Evolutionary conservation across 2,797 vertebrate species (phyloP), one percentile per base, ranked within the genome.

Genomic region (Tragopan temminckii): DNA sequence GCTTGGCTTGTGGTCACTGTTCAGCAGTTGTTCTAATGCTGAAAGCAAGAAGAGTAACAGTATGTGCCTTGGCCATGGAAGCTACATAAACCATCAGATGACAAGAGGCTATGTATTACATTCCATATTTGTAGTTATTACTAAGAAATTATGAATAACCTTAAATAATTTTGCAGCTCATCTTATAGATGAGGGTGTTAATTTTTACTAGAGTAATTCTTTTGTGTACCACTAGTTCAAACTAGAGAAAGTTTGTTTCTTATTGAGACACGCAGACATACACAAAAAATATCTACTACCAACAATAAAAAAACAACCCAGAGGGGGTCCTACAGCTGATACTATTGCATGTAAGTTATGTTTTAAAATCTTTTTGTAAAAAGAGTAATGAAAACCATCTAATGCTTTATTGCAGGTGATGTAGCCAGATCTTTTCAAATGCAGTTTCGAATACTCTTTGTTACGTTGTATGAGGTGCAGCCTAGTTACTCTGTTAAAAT

Each of bases 321-420:
- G 36, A 40, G 27, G 36, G 36, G 27, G 18, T 40, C 27, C 4
- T 18, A 13, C 25, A 40, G 59, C 15, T 57, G 25, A 13, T 11
- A 29, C 9, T 4, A 3, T 20, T 29, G 33, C 33, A 31, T 52
- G 9, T 21, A 38, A 69, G 20, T 50, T 14, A n/a, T 5, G 17
- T 42, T 24, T 24, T 45, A 11, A n/a, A n/a, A 43, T 5, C 15
- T 21, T 62, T 40, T 20, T 13, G 7, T 43, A n/a, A 16, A 29
- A 33, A 50, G 2, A 5, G 21, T 59, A 48, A 59, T 48, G 21
- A 53, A 33, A 46, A 50, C 17, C 20, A 62, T 31, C 17, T 17
- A n/a, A 35, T 77, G 64, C 10, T 35, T 52, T 42, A 35, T 45
- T 0, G 0, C 35, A 67, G 50, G 21, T 66, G 25, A 40, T 0